Evolutionary conservation across 2,888 invertebrate genomes (phyloP), one percentile per base, ranked within the genome.

Genomic region (Catocala nupta): DNA sequence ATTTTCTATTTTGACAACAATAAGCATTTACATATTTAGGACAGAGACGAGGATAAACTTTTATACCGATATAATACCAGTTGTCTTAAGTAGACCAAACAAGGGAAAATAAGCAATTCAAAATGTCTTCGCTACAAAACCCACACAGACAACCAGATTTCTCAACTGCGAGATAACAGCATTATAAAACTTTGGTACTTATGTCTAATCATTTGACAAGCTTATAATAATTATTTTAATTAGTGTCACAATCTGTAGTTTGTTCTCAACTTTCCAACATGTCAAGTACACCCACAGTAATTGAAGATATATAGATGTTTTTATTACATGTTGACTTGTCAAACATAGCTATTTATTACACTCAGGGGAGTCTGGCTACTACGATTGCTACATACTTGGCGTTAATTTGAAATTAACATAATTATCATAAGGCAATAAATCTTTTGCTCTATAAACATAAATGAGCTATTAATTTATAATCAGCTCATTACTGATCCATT

Each of bases 221-320:
- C 16, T 42, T 12, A 43, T 34, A 6, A 43, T 7, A 7, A 52
- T 59, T 43, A 34, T 12, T 43, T 53, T 33, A 51, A 51, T 55
- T 47, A 33, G 42, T 55, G 25, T 59, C 13, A 49, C 10, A 59
- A 25, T 43, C 13, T 9, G 5, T 43, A 55, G 52, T 43, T 42
- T 16, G 43, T 50, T 47, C 42, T 52, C 43, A 42, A 45, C 42
- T 55, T 55, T 52, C 33, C 13, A 56, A 43, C 50, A 25, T 50
- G 55, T 51, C 55, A 60, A 56, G 52, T 33, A 45, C 51, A 12
- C 5, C 8, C 5, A 10, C 12, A 48, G 25, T 33, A 13, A 36
- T 36, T 10, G 11, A 33, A 52, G 25, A 52, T 59, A 44, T 45
- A 47, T 43, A 5, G 1, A 11, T 10, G 12, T 11, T 9, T 12